Conservation (phyloP, 2,888 invertebrate species). For the Amphipoea lucens region DNA sequence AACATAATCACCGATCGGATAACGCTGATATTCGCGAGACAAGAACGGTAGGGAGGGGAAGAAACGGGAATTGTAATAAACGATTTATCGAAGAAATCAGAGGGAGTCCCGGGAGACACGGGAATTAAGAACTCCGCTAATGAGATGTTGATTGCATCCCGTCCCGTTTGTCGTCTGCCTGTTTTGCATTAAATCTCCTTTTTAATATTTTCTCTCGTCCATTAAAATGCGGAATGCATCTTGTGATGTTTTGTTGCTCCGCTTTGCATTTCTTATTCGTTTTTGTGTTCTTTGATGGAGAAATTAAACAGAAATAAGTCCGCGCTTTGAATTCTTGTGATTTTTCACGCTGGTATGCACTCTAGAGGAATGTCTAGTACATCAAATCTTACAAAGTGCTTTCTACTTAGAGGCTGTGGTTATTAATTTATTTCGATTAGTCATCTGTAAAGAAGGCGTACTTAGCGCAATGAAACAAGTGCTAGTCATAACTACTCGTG, state of each 20-base stretch:
- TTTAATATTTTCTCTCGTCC: slow-evolving; percentile 73
- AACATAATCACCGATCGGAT: slow-evolving; percentile 82
- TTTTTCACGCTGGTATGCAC: slow-evolving; percentile 19
- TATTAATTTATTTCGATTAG: slow-evolving; percentile 21
- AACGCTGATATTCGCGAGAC: slow-evolving; percentile 79
- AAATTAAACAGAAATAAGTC: slow-evolving; percentile 60
- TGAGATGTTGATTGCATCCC: slow-evolving; percentile 89
- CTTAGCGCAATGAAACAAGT: slow-evolving; percentile 4
- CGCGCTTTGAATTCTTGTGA: slow-evolving; percentile 38
- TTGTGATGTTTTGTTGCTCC: slow-evolving; percentile 77
- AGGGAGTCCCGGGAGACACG: slow-evolving; percentile 77
- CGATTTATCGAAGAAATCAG: slow-evolving; percentile 86
- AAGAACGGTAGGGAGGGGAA: slow-evolving; percentile 70
- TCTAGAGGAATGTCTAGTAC: slow-evolving; percentile 27
- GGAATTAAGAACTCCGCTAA: slow-evolving; percentile 87
- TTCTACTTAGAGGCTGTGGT: not conserved
- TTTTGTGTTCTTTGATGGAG: slow-evolving; percentile 57
- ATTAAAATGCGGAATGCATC: slow-evolving; percentile 83
- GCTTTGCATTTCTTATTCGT: slow-evolving; percentile 49
- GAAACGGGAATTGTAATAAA: slow-evolving; percentile 83
- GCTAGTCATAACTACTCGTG: not conserved
- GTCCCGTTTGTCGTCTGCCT: slow-evolving; percentile 82
- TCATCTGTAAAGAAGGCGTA: not conserved
- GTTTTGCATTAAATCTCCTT: slow-evolving; percentile 79
- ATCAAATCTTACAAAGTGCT: not conserved